Evolutionary conservation across 1,140 invertebrate genomes (phyloP), one percentile per base, ranked within the genome.

Genomic region (Heliconius hewitsoni): DNA sequence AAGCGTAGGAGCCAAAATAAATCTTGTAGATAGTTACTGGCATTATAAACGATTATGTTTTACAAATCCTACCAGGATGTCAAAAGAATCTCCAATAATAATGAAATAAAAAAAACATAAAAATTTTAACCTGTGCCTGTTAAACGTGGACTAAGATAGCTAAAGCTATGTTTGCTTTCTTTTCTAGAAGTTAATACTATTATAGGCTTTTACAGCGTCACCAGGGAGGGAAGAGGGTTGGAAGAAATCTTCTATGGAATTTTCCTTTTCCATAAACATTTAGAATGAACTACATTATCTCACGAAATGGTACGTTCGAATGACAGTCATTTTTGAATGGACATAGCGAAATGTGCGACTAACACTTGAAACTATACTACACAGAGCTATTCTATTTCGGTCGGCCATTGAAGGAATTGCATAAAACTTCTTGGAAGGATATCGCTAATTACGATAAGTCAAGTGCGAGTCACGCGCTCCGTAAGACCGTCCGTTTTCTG

Each of bases 391-490:
- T n/a, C 30, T 39, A 42, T 42, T 72, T 39, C 71, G 18, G 39
- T 30, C 37, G 11, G 34, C 11, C 37, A 39, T 72, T 72, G 71
- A 72, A 72, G 18, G 42, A 66, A 66, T 30, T 66, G 60, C 30
- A 16, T 66, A 66, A 30, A n/a, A 66, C 4, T 66, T 66, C 60
- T 66, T n/a, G 60, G 60, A 66, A 66, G 60, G 27, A 66, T 66
- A 66, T 66, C 60, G 60, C 60, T 66, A 66, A 66, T 66, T 66
- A 66, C 60, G 60, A 66, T 66, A 66, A 66, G 60, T 30, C 60
- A 66, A 66, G 60, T 27, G 27, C 60, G 60, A 66, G 60, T 30
- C 60, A 66, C 60, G 27, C 60, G 60, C 60, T 27, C 60, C 4
- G 60, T n/a, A 11, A 30, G 3, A 66, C 27, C 4, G 4, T 66